Conservation (phyloP, 2,888 invertebrate genomes). For the Gastracanthus pulcherrimus region DNA sequence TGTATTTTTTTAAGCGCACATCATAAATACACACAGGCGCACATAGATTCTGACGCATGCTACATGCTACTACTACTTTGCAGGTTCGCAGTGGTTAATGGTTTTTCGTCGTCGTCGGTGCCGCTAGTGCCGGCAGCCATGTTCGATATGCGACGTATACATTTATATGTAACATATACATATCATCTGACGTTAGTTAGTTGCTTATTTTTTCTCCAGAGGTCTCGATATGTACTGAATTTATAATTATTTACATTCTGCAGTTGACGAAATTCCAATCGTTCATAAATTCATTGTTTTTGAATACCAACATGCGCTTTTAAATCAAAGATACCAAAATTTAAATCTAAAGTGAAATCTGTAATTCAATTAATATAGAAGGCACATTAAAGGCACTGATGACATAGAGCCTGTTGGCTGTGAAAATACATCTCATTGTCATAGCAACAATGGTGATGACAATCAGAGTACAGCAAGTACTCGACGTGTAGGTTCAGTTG, state of each 20-base stretch:
- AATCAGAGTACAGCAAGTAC: neutral
- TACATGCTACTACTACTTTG: neutral
- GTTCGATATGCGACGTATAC: constrained; percentile 49
- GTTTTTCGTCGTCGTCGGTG: neutral
- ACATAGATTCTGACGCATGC: constrained; percentile 1
- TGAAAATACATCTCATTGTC: constrained; percentile 3
- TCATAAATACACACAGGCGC: neutral
- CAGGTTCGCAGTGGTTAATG: neutral
- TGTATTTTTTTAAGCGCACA: constrained; percentile 13
- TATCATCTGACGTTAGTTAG: constrained; percentile 60
- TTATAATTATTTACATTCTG: too few species aligned
- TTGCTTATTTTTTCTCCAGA: constrained; percentile 31
- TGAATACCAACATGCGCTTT: too few species aligned
- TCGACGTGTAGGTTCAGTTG: neutral
- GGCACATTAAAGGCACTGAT: too few species aligned
- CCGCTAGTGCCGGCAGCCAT: constrained; percentile 58
- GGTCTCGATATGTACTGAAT: constrained; percentile 7
- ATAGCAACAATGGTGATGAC: constrained; percentile 41
- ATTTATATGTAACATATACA: neutral
- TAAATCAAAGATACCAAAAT: too few species aligned
- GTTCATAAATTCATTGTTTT: too few species aligned
- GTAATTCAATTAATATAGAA: neutral
- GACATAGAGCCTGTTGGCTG: too few species aligned
- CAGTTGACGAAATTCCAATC: too few species aligned
- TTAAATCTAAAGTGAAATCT: neutral